Base-by-base conservation (phyloP, 2,888 invertebrate genomes). In the Sycophila texana region DNA sequence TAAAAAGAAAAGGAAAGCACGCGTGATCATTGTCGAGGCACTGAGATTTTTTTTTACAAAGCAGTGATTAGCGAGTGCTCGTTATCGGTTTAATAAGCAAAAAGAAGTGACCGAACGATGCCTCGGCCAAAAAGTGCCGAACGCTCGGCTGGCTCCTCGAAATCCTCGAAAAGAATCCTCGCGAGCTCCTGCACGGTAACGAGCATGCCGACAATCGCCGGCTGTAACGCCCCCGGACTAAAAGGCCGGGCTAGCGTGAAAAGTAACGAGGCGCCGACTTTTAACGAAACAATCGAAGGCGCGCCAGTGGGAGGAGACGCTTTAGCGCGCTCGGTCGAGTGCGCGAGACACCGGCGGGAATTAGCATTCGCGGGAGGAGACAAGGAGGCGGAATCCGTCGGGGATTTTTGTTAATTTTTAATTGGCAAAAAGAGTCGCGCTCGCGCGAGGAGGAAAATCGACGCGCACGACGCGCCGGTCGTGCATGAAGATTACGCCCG, bases 401-500 rank as follows among this genome's bases (percentile, higher is more conserved):
- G 83, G 84, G 81, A 84, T 86, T 86, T 88, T 89, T 89, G 39
- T 88, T 88, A 88, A 88, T 89, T 89, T 90, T 90, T 89, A 89
- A 90, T 90, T 90, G 88, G 89, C 80, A 86, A 88, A 87, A 89
- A 88, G 87, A 81, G 68, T 57, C 26, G 26, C 1, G 26, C 26
- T 26, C 26, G 30, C 51, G 65, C 13, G 26, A 51, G 13, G 47
- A 16, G 60, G 22, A 10, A 4, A 47, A 63, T 30, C 63, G 57
- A 71, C 73, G 61, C 63, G 67, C n/a, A 61, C 70, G 30, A 61
- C 49, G 4, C 58, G 70, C 53, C 39, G 72, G 12, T 57, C 12
- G 53, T 49, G 49, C 66, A 18, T n/a, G n/a, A 58, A 22, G 14
- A 20, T 47, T 49, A 14, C 4, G 18, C 5, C 20, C 10, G 39